These are phyloP conservation scores for Calephelis perditalis DNA, from an alignment of 2,888 invertebrate genomes.

Conservation along the genomic window DNA sequence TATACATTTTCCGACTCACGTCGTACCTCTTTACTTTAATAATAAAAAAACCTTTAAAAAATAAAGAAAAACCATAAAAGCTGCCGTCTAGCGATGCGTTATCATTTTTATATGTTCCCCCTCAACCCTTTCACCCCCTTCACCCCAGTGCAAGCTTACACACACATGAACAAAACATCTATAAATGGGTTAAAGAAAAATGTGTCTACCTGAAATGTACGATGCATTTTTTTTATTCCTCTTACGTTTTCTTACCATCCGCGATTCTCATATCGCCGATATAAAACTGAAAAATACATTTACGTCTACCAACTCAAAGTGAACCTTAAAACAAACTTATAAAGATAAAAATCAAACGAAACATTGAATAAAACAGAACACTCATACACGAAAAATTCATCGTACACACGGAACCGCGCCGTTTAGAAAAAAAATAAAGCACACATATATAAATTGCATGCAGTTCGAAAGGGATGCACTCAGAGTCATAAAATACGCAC, in stretches of 20 bases:
- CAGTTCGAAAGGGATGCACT: conserved; percentile 78
- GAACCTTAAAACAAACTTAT: conserved; percentile 28
- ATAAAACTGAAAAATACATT: conserved; percentile 79
- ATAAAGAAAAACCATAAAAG: conserved; percentile 77
- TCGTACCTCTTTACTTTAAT: conserved; percentile 47
- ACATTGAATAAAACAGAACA: conserved; percentile 56
- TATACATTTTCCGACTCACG: conserved; percentile 33
- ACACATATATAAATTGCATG: conserved; percentile 76
- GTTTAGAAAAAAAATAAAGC: conserved; percentile 74
- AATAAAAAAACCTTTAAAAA: conserved; percentile 70
- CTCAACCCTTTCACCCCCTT: conserved; percentile 50
- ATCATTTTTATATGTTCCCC: conserved; percentile 76
- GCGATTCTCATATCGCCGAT: conserved; percentile 77
- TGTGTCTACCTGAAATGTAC: conserved; percentile 78
- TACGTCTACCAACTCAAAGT: conserved; percentile 40
- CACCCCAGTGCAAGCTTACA: conserved; percentile 56
- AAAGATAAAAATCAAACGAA: conserved; percentile 37
- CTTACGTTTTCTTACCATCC: conserved; percentile 76
- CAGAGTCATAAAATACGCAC: conserved; percentile 75
- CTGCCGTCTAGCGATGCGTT: conserved; percentile 78
- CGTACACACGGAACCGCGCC: conserved; percentile 55
- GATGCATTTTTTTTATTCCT: conserved; percentile 74
- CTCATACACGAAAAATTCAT: conserved; percentile 55
- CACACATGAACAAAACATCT: conserved; percentile 49
- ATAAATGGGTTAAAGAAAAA: conserved; percentile 78